phyloP scores from a whole-genome alignment of 2,888 invertebrate species.

The Tenthredo distinguenda region DNA sequence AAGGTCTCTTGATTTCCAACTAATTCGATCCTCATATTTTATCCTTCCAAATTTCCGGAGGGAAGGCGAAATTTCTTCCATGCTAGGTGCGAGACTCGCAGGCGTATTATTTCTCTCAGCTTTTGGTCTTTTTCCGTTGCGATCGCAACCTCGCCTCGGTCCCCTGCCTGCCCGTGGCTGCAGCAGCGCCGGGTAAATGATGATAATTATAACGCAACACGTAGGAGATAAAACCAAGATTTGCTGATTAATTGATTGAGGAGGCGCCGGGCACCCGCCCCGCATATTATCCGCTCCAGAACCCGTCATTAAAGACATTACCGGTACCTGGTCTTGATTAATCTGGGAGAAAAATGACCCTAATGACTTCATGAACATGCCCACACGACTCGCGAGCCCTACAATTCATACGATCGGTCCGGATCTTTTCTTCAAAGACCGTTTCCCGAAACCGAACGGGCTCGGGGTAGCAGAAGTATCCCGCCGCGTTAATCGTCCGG shows the following conservation, averaged over 20 bases:
- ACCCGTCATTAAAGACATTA: conserved; percentile 70
- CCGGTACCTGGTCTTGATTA: conserved; percentile 49
- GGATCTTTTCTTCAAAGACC: not conserved
- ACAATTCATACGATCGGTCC: conserved; percentile 18
- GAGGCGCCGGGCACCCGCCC: conserved; percentile 73
- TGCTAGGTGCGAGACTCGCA: not conserved
- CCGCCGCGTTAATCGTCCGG: not conserved
- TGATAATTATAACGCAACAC: conserved; percentile 51
- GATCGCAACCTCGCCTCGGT: not conserved
- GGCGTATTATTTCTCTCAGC: not conserved
- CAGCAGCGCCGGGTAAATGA: conserved; percentile 40
- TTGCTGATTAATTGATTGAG: conserved; percentile 77
- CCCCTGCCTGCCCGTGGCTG: not conserved
- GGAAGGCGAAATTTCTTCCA: not conserved
- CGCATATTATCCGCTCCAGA: conserved; percentile 68
- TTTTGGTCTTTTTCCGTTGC: too few species aligned
- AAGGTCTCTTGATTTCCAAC: conserved; percentile 28
- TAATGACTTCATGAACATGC: conserved; percentile 67
- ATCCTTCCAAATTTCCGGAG: not conserved
- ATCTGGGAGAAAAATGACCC: conserved; percentile 57
- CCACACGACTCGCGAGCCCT: conserved; percentile 22
- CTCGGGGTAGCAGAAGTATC: not conserved
- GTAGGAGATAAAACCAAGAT: conserved; percentile 67
- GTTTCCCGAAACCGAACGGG: not conserved
- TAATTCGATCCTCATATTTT: conserved; percentile 9